phyloP scores from a whole-genome alignment of 2,888 invertebrate species.

The Micoletzkya japonica region DNA sequence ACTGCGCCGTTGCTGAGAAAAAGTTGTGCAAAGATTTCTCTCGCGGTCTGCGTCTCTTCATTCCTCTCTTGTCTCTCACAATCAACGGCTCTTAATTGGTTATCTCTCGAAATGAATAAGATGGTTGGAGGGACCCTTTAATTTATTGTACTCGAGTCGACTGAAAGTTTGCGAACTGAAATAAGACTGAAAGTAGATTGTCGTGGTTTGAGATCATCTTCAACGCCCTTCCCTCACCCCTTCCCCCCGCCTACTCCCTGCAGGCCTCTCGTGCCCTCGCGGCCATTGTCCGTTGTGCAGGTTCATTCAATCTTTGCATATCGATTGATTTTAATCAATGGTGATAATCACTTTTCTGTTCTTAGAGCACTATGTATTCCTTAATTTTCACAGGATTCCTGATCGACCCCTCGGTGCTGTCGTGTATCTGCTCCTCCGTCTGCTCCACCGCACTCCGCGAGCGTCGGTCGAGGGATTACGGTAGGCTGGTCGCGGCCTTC shows the following conservation, averaged over 20 bases:
- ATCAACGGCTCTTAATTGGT: too few relatives aligned
- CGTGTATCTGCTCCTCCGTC: constrained; percentile 22
- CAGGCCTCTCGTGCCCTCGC: background rate
- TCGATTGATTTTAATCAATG: background rate
- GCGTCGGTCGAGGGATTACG: constrained; percentile 30
- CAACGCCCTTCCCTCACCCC: constrained; percentile 15
- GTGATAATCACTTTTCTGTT: background rate
- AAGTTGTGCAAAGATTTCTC: too few relatives aligned
- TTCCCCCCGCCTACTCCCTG: constrained; percentile 11
- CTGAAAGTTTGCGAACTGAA: too few relatives aligned
- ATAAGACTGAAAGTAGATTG: too few relatives aligned
- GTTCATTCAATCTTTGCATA: background rate
- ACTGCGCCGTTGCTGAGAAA: too few relatives aligned
- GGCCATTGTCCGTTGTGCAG: constrained; percentile 2
- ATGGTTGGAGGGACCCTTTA: too few relatives aligned
- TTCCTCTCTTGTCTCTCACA: too few relatives aligned
- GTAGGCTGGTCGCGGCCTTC: constrained; percentile 37
- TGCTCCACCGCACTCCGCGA: constrained; percentile 20
- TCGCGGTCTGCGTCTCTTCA: too few relatives aligned
- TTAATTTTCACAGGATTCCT: background rate
- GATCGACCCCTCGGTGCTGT: constrained; percentile 8
- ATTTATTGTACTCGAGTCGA: too few relatives aligned
- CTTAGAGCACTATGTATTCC: too few relatives aligned
- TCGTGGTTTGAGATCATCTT: constrained; percentile 21
- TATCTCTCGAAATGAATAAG: too few relatives aligned